These are phyloP conservation scores for Pandemis corylana DNA, from an alignment of 2,888 invertebrate genomes.

Conservation along the genomic window DNA sequence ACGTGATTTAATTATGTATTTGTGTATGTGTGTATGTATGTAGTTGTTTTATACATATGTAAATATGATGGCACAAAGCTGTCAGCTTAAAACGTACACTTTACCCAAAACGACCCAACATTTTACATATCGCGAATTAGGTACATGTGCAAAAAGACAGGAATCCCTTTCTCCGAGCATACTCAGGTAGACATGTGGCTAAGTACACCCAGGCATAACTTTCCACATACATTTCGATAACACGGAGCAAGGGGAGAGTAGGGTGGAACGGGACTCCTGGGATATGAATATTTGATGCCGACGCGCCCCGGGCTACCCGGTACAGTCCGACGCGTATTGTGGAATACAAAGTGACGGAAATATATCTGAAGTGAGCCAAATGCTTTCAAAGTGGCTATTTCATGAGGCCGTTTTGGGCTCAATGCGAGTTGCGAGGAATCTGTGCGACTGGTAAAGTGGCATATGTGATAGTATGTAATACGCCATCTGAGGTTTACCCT, in stretches of 20 bases:
- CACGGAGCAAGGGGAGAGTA: conserved; percentile 43
- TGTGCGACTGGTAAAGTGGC: neutral
- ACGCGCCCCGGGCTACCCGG: conserved; percentile 48
- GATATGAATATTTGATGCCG: conserved; percentile 76
- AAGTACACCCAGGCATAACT: conserved; percentile 33
- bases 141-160: neutral
- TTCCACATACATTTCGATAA: conserved; percentile 30
- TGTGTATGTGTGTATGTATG: too few relatives aligned
- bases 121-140: neutral
- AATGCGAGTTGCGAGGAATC: neutral
- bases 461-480: neutral
- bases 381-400: neutral
- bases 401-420: neutral
- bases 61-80: neutral
- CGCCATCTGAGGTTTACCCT: neutral
- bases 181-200: conserved; percentile 17
- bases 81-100: neutral
- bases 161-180: neutral
- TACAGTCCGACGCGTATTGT: conserved; percentile 55
- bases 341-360: conserved; percentile 15
- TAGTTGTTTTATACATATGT: neutral
- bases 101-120: neutral
- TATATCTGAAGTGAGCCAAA: neutral
- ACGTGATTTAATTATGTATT: too few relatives aligned
- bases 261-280: conserved; percentile 51